phyloP scores from a whole-genome alignment of 2,888 invertebrate species.

The Petrophora chlorosata region DNA sequence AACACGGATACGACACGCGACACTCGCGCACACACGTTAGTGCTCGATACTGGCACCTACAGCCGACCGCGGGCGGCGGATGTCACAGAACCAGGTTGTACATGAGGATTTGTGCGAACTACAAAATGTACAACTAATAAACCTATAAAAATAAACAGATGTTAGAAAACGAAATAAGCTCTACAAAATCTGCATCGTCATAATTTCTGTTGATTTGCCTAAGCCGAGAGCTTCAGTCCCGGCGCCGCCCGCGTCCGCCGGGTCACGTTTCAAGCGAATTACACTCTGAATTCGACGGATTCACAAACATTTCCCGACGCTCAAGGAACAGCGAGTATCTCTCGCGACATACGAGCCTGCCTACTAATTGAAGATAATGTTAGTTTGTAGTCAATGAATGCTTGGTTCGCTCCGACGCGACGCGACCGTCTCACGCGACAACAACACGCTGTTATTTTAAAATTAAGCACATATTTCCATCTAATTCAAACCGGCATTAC shows the following conservation, averaged over 20 bases:
- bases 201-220: conserved; percentile 26
- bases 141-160: conserved; percentile 48
- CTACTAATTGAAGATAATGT: conserved; percentile 1
- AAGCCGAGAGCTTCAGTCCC: background rate
- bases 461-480: background rate
- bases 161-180: conserved; percentile 48
- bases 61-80: conserved; percentile 48
- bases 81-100: too few relatives aligned
- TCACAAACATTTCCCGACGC: background rate
- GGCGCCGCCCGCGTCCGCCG: background rate
- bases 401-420: background rate
- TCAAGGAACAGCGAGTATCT: background rate
- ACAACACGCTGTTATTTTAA: background rate
- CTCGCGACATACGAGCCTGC: background rate
- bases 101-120: conserved; percentile 50
- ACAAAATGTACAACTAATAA: conserved; percentile 38
- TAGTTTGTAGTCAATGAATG: background rate
- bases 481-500: background rate
- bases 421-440: background rate
- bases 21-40: conserved; percentile 44
- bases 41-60: conserved; percentile 55
- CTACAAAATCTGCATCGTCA: conserved; percentile 41
- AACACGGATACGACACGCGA: conserved; percentile 31
- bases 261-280: background rate
- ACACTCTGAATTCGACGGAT: conserved; percentile 1